phyloP scores from a whole-genome alignment of 2,113 vertebrate species.

The Perca fluviatilis region DNA sequence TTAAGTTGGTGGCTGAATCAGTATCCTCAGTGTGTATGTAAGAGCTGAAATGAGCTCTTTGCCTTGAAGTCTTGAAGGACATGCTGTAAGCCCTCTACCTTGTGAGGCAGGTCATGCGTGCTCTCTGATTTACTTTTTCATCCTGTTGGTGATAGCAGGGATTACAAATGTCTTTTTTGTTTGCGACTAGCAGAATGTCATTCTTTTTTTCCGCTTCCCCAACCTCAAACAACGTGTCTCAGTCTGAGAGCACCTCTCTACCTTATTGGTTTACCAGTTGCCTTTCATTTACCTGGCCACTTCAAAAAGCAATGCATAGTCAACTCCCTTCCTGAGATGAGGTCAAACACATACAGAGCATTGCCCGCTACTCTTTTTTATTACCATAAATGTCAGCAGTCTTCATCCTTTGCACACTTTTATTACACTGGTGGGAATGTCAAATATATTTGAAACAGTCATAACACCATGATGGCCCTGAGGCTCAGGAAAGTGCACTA shows the following conservation, averaged over 20 bases:
- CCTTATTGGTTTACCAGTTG: conserved; percentile 71
- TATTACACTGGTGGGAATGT: conserved; percentile 82
- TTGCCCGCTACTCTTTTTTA: conserved; percentile 75
- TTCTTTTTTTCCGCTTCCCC: conserved; percentile 60
- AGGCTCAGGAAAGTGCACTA: conserved; percentile 27
- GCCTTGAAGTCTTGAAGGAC: conserved; percentile 75
- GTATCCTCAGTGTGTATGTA: conserved; percentile 6
- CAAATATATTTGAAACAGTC: conserved; percentile 80
- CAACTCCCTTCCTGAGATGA: conserved; percentile 76
- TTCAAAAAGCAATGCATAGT: conserved; percentile 86
- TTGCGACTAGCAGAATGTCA: conserved; percentile 74
- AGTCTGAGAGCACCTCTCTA: conserved; percentile 40
- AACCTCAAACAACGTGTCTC: conserved; percentile 45
- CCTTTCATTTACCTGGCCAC: conserved; percentile 79
- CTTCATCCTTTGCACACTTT: conserved; percentile 81
- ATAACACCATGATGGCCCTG: conserved; percentile 51
- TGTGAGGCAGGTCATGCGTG: conserved; percentile 69
- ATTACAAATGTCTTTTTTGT: conserved; percentile 63
- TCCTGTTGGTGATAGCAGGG: conserved; percentile 56
- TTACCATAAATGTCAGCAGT: conserved; percentile 88
- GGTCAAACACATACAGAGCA: conserved; percentile 80
- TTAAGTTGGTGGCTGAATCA: neutral
- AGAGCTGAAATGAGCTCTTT: conserved; percentile 41
- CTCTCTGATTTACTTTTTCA: conserved; percentile 56
- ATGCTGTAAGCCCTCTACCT: conserved; percentile 43